Base-by-base conservation (phyloP, 1,140 invertebrate species). In the Lethrus apterus region DNA sequence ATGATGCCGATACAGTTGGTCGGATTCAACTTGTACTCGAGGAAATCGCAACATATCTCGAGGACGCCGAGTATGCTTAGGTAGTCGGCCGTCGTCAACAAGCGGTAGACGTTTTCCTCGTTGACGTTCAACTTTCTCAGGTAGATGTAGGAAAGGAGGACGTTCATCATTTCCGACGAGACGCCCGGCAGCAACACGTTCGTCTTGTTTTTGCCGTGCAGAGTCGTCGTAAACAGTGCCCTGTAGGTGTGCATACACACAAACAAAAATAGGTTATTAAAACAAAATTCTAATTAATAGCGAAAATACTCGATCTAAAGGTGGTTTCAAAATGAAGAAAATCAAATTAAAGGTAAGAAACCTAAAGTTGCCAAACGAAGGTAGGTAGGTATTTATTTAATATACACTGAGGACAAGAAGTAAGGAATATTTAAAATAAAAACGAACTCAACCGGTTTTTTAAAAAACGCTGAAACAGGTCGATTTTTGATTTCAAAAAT, bases 1-100 rank as follows among this genome's bases (percentile, higher is more conserved):
- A 85, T 76, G 21, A 92, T 81, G 11, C 83, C 80, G 30, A 94
- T 81, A 60, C 86, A 90, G 61, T 91, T 93, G 46, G 79, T 77
- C 0, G 81, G 75, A 2, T 67, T 77, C 7, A 93, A 67, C 69
- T 50, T 74, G 66, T 13, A 74, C 68, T 42, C 67, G 59, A 93
- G 69, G 61, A 81, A 89, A 29, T 87, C 74, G 50, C 81, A 84
- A 60, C 89, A 93, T 0, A 83, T 69, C 41, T 86, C 79, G 8
- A 87, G 70, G 2, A 92, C 76, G 0, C 83, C 84, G 10, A 83
- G 63, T 26, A 94, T 83, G 40, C 80, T 79, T 17, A 94, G 76
- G 61, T 90, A 92, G 64, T 87, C 84, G 0, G 84, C 82, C 2
- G 78, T 80, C 38, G 79, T 73, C 9, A 93, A 68, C 2, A 93